phyloP scores from a whole-genome alignment of 2,888 invertebrate species.

The Pharmacophagus antenor region DNA sequence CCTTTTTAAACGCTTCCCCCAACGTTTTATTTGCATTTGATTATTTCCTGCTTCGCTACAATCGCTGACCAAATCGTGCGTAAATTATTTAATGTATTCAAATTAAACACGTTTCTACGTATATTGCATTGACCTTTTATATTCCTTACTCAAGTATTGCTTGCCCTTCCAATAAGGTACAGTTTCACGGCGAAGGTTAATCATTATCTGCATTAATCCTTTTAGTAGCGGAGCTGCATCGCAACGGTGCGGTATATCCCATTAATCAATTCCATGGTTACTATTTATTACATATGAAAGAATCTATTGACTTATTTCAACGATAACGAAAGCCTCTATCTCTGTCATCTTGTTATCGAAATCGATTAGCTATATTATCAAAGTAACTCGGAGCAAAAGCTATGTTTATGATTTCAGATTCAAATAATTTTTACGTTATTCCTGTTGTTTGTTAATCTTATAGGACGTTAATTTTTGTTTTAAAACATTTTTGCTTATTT shows the following conservation, averaged over 20 bases:
- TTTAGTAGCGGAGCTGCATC: conserved; percentile 6
- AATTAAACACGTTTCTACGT: conserved; percentile 21
- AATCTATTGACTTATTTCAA: conserved; percentile 5
- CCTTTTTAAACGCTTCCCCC: conserved; percentile 20
- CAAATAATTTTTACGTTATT: not conserved
- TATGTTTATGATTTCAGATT: not conserved
- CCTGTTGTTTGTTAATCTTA: not conserved
- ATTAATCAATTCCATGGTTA: not conserved
- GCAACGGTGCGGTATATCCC: conserved; percentile 13
- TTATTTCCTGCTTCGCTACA: conserved; percentile 22
- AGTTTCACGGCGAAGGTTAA: conserved; percentile 23
- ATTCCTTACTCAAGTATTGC: conserved; percentile 7
- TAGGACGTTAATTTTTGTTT: not conserved
- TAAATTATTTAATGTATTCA: conserved; percentile 26
- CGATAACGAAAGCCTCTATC: not conserved
- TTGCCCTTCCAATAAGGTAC: conserved; percentile 17
- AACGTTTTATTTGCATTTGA: conserved; percentile 22
- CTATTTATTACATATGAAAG: conserved; percentile 1
- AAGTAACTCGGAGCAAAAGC: not conserved
- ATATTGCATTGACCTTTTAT: conserved; percentile 9
- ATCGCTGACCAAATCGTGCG: conserved; percentile 9
- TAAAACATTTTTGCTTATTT: too few species aligned
- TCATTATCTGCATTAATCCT: conserved; percentile 22
- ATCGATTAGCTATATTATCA: not conserved
- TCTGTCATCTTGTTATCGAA: not conserved